Evolutionary conservation across 2,888 invertebrate species (phyloP), one percentile per base, ranked within the genome.

Genomic region (Dicyrtoma fusca): DNA sequence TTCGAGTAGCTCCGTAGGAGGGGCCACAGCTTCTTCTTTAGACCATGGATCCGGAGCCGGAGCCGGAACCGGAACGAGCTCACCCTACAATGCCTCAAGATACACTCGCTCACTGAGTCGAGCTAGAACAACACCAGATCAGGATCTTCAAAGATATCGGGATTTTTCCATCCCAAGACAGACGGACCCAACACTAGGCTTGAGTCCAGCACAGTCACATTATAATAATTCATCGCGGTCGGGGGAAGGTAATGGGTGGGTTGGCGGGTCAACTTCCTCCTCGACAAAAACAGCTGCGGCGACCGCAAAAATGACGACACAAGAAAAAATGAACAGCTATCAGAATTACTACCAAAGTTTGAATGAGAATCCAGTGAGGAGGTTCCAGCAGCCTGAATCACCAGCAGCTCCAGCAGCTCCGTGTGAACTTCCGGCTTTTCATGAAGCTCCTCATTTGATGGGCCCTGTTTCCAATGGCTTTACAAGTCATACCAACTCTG

Each of bases 321-420:
- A 79, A 62, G 79, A 79, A 34, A 79, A 79, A 57, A 79, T 79
- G 79, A 79, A 79, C 64, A 77, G 76, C 68, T 79, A 79, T 64
- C 72, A 75, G 26, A 77, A 79, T 42, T 79, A 76, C 47, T 79
- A 79, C 45, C 70, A 75, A 55, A 76, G 66, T 57, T 64, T 77
- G 63, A 75, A 73, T 19, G 53, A 71, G 17, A 71, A 72, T 72
- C 72, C 72, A 1, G 14, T 45, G 13, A 26, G 61, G 6, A 59
- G 57, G 17, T 45, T 44, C n/a, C 44, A 19, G 11, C 14, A 21
- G 8, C 73, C 25, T 23, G 69, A 55, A 59, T 25, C 55, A 25
- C 21, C 17, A 47, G 42, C 53, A 19, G 14, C 14, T 14, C 21
- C 17, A 47, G 42, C 53, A 19, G 14, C 14, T 14, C n/a, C 17